Evolutionary conservation across 1,140 invertebrate species (phyloP).

Genomic region (Babylonia areolata): DNA sequence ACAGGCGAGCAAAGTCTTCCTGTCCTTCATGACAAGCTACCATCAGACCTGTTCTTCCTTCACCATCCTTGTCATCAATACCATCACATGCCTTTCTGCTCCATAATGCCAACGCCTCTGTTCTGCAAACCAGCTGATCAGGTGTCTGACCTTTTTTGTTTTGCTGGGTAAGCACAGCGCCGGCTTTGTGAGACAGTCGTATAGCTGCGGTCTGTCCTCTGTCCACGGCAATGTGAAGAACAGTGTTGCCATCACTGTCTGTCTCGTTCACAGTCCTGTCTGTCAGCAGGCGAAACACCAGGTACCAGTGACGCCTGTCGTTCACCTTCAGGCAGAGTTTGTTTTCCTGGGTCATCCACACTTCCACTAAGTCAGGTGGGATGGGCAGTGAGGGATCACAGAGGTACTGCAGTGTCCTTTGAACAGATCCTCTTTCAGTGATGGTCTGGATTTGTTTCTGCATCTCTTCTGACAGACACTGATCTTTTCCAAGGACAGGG

Average conservation of each 20-base stretch:
- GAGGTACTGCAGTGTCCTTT: neutral
- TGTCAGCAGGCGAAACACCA: constrained; percentile 10
- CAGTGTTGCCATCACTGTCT: constrained; percentile 10
- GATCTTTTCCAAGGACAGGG: neutral
- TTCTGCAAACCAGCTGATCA: neutral
- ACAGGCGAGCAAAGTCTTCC: neutral
- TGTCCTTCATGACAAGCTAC: neutral
- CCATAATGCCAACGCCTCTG: neutral
- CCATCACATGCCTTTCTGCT: neutral
- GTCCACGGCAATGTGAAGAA: constrained; percentile 1
- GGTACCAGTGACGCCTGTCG: neutral
- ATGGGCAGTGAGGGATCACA: neutral
- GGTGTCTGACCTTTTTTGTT: constrained; percentile 15
- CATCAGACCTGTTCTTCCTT: neutral
- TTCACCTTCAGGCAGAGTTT: neutral
- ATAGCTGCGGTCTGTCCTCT: neutral
- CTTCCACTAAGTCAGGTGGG: neutral
- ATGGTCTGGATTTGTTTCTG: no score
- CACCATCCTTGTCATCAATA: no score
- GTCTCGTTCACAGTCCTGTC: constrained; percentile 1
- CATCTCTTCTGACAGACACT: no score
- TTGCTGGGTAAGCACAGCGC: neutral
- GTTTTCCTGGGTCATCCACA: neutral
- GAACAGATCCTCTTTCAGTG: neutral
- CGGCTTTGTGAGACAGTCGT: neutral